Evolutionary conservation across 2,888 invertebrate genomes (phyloP), one percentile per base, ranked within the genome.

Genomic region (Psylliodes chrysocephalus): DNA sequence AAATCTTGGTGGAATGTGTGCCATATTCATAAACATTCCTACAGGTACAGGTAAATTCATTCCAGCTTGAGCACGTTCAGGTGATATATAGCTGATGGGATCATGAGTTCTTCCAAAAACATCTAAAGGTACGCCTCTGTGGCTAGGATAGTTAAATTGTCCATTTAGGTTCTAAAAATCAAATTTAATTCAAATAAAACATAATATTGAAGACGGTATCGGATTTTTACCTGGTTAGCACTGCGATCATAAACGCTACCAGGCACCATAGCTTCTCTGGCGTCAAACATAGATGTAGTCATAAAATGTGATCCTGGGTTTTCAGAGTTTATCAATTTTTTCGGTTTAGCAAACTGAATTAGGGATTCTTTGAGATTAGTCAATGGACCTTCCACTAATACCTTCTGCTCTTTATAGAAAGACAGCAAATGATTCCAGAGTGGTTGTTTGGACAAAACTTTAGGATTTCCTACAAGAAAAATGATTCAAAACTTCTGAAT

Each of bases 221-320:
- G 6, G 3, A 22, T 4, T 19, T n/a, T 59, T 49, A 59, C 69
- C 12, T 76, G 68, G 55, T 75, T 79, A 2, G 90, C 91, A 62
- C 95, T 91, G 62, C 95, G 88, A 82, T 96, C 96, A 83, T 97
- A 97, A 28, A 95, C 90, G 12, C 95, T 95, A 18, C 96, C 96
- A 0, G 96, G 96, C 56, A 96, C 93, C 82, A 97, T 87, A 2
- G 95, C 96, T 82, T 98, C 97, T 71, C 97, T 88, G 12, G 98
- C 98, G 83, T 97, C 96, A 82, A 95, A 98, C 90, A 96, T 96
- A 22, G 95, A 93, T 19, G 94, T 96, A 59, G 94, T 94, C 98
- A 98, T 98, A 81, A 98, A 98, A 79, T 98, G 96, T 0, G 96
- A 93, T 0, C 96, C 96, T 1, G 98, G 98, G 82, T 98, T 98